phyloP scores from a whole-genome alignment of 2,888 invertebrate genomes.

The Troglohyphantes excavatus region DNA sequence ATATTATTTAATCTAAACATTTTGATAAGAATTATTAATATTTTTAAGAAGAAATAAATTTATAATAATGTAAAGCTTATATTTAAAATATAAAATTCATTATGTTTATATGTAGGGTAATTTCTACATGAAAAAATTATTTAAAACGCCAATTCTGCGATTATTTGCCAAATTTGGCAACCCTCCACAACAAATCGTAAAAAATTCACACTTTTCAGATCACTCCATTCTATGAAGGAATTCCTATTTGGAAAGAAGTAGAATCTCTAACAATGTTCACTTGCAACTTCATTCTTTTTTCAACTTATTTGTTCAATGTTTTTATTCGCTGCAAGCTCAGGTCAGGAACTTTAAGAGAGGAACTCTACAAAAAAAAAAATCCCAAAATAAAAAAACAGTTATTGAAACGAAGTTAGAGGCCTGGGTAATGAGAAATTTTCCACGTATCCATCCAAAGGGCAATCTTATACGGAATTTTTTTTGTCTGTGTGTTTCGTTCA shows the following conservation, averaged over 20 bases:
- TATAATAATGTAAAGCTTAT: too few relatives aligned
- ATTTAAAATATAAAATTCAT: too few relatives aligned
- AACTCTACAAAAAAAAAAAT: constrained; percentile 27
- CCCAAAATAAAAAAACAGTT: constrained; percentile 42
- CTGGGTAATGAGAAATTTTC: constrained; percentile 64
- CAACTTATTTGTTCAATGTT: constrained; percentile 36
- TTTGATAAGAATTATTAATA: too few relatives aligned
- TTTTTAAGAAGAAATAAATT: too few relatives aligned
- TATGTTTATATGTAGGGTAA: too few relatives aligned
- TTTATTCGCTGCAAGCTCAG: constrained; percentile 23
- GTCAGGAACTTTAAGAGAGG: background rate
- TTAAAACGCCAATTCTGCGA: too few relatives aligned
- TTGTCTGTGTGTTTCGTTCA: background rate
- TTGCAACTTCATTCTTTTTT: constrained; percentile 19
- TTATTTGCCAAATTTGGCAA: too few relatives aligned
- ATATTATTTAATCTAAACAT: too few relatives aligned
- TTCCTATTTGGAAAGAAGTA: constrained; percentile 25
- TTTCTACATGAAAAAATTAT: too few relatives aligned
- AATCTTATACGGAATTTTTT: constrained; percentile 37
- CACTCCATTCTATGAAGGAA: constrained; percentile 35
- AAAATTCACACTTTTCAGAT: constrained; percentile 53
- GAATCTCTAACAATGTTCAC: constrained; percentile 12
- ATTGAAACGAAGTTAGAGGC: constrained; percentile 74
- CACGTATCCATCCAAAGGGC: background rate
- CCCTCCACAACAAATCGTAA: background rate